These are phyloP conservation scores for Chloroclystis v-ata DNA, from an alignment of 2,888 invertebrate species.

Conservation along the genomic window DNA sequence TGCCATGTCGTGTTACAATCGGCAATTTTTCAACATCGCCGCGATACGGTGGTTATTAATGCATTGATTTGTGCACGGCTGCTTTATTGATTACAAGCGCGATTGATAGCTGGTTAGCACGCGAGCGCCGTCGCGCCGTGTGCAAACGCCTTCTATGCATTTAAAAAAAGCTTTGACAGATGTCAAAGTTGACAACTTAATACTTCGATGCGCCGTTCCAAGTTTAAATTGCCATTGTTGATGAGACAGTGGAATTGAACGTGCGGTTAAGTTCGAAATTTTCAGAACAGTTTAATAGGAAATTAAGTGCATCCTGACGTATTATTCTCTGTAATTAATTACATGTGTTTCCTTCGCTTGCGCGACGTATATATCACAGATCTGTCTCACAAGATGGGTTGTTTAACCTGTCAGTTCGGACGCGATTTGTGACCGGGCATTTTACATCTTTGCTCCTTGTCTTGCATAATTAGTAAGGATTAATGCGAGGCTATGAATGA, in stretches of 20 bases:
- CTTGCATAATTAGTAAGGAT: slow-evolving; percentile 75
- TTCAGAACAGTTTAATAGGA: slow-evolving; percentile 66
- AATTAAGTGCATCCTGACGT: slow-evolving; percentile 72
- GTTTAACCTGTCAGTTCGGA: slow-evolving; percentile 72
- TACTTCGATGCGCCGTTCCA: not conserved
- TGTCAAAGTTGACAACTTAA: slow-evolving; percentile 24
- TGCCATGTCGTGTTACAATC: slow-evolving; percentile 35
- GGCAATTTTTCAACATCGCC: slow-evolving; percentile 45
- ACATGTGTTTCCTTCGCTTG: slow-evolving; percentile 63
- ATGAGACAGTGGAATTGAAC: slow-evolving; percentile 9
- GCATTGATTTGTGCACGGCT: slow-evolving; percentile 69
- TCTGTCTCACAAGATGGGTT: slow-evolving; percentile 71
- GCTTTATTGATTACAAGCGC: slow-evolving; percentile 66
- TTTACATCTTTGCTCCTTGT: slow-evolving; percentile 71
- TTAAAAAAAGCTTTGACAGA: slow-evolving; percentile 32
- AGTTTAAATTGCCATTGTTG: slow-evolving; percentile 1
- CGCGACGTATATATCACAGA: slow-evolving; percentile 66
- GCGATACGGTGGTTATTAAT: slow-evolving; percentile 49
- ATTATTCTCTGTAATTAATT: slow-evolving; percentile 73
- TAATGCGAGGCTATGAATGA: slow-evolving; percentile 71
- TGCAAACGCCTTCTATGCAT: slow-evolving; percentile 34
- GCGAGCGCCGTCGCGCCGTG: slow-evolving; percentile 51
- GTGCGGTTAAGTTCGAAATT: slow-evolving; percentile 50
- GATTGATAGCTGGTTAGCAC: slow-evolving; percentile 63
- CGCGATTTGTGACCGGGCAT: slow-evolving; percentile 73